A percentile compares a stretch with the other conserved stretches of the same genome.
These are phyloP conservation scores for Montipora sp. DNA, from an alignment of 64 coral and sea anemone species.

Conservation along the genomic window DNA sequence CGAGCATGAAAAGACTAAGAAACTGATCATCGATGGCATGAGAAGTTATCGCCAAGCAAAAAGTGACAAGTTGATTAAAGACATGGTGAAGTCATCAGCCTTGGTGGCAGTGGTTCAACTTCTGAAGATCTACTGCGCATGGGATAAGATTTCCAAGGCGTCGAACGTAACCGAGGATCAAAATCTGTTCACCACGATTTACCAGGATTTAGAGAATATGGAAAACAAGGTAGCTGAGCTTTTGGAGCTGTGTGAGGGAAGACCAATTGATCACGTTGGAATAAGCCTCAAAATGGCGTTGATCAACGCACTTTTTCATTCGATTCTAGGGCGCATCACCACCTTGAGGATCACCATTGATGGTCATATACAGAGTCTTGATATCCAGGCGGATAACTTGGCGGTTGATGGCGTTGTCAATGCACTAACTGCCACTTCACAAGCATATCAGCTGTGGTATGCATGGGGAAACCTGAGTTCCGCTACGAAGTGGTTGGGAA, in stretches of 20 bases:
- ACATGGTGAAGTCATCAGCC: constrained; percentile 61
- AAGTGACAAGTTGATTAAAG: constrained; percentile 62
- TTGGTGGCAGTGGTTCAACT: constrained; percentile 36
- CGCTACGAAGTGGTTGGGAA: constrained; percentile 16
- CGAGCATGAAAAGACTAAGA: constrained; percentile 37
- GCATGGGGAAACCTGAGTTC: constrained; percentile 57
- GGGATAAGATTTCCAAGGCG: constrained; percentile 72
- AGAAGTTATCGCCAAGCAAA: constrained; percentile 52
- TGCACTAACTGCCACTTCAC: constrained; percentile 26
- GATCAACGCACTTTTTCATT: constrained; percentile 65
- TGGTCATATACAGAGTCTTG: constrained; percentile 79
- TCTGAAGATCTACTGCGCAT: constrained; percentile 69
- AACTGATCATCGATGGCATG: constrained; percentile 59
- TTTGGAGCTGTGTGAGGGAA: constrained; percentile 60
- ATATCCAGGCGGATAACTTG: constrained; percentile 62
- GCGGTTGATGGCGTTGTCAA: constrained; percentile 66
- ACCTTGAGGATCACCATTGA: constrained; percentile 62
- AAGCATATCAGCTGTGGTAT: constrained; percentile 74
- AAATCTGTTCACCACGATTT: constrained; percentile 40
- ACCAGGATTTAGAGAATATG: constrained; percentile 47
- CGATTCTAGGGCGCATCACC: constrained; percentile 66
- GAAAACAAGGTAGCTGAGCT: constrained; percentile 69
- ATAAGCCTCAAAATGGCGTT: constrained; percentile 42
- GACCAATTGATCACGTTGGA: constrained; percentile 14
- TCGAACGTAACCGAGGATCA: constrained; percentile 42